Evolutionary conservation across 2,888 invertebrate species (phyloP), one percentile per base, ranked within the genome.

Genomic region (Adelphocoris suturalis): DNA sequence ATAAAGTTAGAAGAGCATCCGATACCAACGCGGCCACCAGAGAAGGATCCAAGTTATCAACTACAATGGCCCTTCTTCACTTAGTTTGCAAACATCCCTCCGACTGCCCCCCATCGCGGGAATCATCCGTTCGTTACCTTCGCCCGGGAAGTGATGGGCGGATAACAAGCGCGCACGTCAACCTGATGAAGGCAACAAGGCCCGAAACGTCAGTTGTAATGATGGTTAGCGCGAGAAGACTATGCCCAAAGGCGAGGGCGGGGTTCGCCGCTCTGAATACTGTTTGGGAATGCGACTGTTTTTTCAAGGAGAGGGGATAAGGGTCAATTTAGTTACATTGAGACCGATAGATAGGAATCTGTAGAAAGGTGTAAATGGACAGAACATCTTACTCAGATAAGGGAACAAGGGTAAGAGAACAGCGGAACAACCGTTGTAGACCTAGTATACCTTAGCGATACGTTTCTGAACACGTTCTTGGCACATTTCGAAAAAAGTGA

Each of bases 161-260:
- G 82, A 82, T 82, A 82, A 82, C 82, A 82, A 82, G 82, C 27
- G 48, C 47, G 52, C 82, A 82, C 82, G 82, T 82, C 82, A 23
- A 14, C 14, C 55, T 82, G 82, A 82, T 82, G 82, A 82, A 82
- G 82, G 82, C 82, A 52, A 82, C 82, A 82, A 82, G 82, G 52
- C 52, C 82, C 82, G 82, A 82, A 82, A 82, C 82, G 82, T 82
- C 82, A 82, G 47, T 82, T 82, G 82, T 82, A 82, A 82, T 82
- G 82, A 82, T 82, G 82, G 82, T 48, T 47, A 78, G 78, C 78
- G 78, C 78, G 78, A 78, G 37, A 47, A 46, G 78, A 37, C 78
- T 78, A 78, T 78, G n/a, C 78, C 37, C 27, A 19, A 47, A 78
- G 78, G 78, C 78, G 78, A 11, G 78, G 47, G 78, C 47, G 78